phyloP scores from a whole-genome alignment of 1,140 invertebrate species.

The Calosoma granatense region DNA sequence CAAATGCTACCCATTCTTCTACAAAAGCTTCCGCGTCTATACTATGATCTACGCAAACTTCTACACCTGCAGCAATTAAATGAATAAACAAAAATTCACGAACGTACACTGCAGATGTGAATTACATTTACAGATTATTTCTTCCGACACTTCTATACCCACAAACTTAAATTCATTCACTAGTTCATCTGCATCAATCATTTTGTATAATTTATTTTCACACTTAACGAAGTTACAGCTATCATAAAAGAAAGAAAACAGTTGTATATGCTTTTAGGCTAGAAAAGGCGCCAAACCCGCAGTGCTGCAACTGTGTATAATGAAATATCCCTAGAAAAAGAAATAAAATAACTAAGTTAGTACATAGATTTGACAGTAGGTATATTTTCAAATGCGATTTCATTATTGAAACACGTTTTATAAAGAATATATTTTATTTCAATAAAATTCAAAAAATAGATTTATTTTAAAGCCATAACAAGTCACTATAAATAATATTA shows the following conservation, averaged over 20 bases:
- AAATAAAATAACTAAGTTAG: too few species aligned
- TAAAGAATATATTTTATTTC: too few species aligned
- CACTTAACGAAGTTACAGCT: background rate
- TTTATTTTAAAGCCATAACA: too few species aligned
- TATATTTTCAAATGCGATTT: too few species aligned
- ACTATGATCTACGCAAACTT: conserved; percentile 41
- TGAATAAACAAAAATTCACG: background rate
- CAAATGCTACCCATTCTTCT: conserved; percentile 53
- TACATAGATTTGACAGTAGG: too few species aligned
- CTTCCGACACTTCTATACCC: background rate
- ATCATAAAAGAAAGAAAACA: background rate
- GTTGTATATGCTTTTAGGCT: background rate
- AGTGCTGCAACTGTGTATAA: too few species aligned
- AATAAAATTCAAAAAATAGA: too few species aligned
- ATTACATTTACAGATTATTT: background rate
- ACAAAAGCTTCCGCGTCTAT: conserved; percentile 45
- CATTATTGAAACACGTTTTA: too few species aligned
- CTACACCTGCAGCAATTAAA: conserved; percentile 31
- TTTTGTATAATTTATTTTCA: background rate
- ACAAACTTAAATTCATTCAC: background rate
- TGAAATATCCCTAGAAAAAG: too few species aligned
- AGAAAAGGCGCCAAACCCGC: background rate
- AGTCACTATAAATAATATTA: too few species aligned
- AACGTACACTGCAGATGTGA: background rate
- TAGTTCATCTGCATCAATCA: background rate